Percentiles rank a stretch among this genome's conserved stretches.
These are phyloP conservation scores for Sialia sialis DNA, from an alignment of 2,113 vertebrate genomes.

Conservation along the genomic window DNA sequence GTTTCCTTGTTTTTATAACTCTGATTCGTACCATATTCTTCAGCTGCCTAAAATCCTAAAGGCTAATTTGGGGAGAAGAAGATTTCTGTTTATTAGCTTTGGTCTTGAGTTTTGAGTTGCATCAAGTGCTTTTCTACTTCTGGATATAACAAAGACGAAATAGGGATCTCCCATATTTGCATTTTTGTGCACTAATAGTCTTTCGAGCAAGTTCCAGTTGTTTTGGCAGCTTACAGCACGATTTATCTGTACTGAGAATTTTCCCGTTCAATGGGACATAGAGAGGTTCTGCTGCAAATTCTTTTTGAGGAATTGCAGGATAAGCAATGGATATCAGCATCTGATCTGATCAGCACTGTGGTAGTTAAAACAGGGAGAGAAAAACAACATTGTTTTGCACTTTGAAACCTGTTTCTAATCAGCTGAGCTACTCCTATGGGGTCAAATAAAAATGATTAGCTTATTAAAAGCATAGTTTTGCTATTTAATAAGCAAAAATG, in stretches of 20 bases:
- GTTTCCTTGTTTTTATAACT: background rate
- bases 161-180: background rate
- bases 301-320: slow-evolving; percentile 6
- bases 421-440: slow-evolving; percentile 78
- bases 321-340: slow-evolving; percentile 42
- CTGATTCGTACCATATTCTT: background rate
- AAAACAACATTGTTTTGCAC: slow-evolving; percentile 75
- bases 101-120: background rate
- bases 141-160: background rate
- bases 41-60: background rate
- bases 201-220: background rate
- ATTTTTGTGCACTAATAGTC: background rate
- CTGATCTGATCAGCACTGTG: slow-evolving; percentile 65
- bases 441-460: slow-evolving; percentile 84
- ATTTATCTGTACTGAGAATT: background rate
- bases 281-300: background rate
- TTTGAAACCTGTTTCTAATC: slow-evolving; percentile 80
- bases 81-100: background rate
- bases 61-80: background rate
- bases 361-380: slow-evolving; percentile 70
- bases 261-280: background rate
- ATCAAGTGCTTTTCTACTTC: background rate
- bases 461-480: slow-evolving; percentile 82
- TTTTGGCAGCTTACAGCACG: background rate
- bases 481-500: slow-evolving; percentile 85